Evolutionary conservation across 2,797 vertebrate species (phyloP).

Genomic region (Pipistrellus kuhlii): DNA sequence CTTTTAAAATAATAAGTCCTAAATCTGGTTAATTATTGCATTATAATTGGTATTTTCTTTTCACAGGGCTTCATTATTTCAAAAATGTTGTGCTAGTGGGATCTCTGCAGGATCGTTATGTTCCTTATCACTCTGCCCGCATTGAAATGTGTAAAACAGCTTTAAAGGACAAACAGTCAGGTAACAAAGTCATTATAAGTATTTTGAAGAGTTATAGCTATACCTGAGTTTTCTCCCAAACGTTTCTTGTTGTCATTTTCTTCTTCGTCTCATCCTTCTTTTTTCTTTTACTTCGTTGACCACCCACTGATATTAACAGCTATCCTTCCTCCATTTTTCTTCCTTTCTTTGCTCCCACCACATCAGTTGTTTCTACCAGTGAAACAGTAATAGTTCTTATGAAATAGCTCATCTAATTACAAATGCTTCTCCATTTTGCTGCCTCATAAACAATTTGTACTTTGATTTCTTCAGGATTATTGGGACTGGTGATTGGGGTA

Average conservation of each 20-base stretch:
- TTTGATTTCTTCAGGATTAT: background rate
- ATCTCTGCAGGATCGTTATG: slow-evolving; percentile 98
- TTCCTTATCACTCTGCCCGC: slow-evolving; percentile 98
- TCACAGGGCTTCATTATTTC: slow-evolving; percentile 96
- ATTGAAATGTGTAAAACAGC: slow-evolving; percentile 99
- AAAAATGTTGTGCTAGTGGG: slow-evolving; percentile 98
- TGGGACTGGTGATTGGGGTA: background rate
- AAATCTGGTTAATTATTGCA: slow-evolving; percentile 55
- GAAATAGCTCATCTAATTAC: slow-evolving; percentile 9
- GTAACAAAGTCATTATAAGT: slow-evolving; percentile 85
- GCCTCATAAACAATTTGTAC: background rate
- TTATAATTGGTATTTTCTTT: slow-evolving; percentile 68
- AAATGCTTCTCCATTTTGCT: background rate
- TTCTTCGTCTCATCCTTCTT: background rate
- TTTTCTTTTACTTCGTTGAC: slow-evolving; percentile 3
- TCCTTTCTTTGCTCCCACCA: background rate
- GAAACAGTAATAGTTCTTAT: background rate
- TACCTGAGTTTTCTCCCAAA: background rate
- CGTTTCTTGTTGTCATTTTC: background rate
- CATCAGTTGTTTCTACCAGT: background rate
- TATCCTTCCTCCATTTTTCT: background rate
- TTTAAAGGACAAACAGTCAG: slow-evolving; percentile 98
- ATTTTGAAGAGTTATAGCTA: background rate
- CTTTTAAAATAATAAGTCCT: slow-evolving; percentile 5
- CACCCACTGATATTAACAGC: background rate